These are phyloP conservation scores for Galagoides demidoff DNA, from an alignment of 2,797 vertebrate genomes.

Conservation along the genomic window DNA sequence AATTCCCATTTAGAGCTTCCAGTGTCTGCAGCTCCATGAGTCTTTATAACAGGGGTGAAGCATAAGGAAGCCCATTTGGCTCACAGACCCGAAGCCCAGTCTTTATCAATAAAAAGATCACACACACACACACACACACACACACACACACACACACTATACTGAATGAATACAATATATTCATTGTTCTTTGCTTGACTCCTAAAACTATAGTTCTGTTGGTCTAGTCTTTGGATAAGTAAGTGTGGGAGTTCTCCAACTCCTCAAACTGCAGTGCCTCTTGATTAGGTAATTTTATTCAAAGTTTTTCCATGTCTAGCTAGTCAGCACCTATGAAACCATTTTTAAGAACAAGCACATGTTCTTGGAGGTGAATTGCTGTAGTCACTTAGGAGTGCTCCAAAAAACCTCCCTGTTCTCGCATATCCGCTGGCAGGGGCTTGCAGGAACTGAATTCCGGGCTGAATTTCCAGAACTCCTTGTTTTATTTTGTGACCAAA, in stretches of 20 bases:
- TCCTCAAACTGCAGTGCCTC: not conserved
- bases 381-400: not conserved
- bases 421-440: not conserved
- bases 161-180: not conserved
- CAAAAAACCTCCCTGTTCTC: not conserved
- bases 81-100: not conserved
- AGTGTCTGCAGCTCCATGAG: not conserved
- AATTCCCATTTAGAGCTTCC: not conserved
- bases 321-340: not conserved
- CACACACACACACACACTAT: too few relatives aligned
- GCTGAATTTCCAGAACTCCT: slow-evolving; percentile 6
- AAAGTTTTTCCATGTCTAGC: not conserved
- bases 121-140: too few relatives aligned
- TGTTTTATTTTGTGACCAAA: not conserved
- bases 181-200: not conserved
- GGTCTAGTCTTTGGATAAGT: not conserved
- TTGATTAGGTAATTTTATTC: not conserved
- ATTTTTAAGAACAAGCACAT: not conserved
- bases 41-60: not conserved
- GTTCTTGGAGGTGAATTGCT: not conserved
- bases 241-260: not conserved
- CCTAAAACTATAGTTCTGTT: not conserved
- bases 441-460: not conserved
- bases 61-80: not conserved
- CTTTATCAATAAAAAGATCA: not conserved